A percentile compares a stretch with the other conserved stretches of the same genome.
Evolutionary conservation across 2,797 vertebrate species (phyloP).

Genomic region (Hypotaenidia okinawae): DNA sequence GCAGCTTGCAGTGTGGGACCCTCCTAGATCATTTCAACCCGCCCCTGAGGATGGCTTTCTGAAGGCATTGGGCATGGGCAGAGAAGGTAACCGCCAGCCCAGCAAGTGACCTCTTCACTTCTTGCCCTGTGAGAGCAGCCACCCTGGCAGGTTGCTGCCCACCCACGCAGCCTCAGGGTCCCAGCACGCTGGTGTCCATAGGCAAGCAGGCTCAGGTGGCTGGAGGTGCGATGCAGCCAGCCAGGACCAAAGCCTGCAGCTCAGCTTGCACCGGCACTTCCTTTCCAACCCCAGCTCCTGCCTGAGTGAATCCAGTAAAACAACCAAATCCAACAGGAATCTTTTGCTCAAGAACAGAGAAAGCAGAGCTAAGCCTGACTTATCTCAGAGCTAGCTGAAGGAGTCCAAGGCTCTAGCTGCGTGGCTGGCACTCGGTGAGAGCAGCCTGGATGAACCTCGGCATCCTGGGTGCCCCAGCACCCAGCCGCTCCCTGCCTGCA

Average conservation of each 20-base stretch:
- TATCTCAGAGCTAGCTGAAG: not conserved
- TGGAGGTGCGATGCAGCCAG: rapidly evolving
- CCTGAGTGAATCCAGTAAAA: not conserved
- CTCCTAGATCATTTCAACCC: not conserved
- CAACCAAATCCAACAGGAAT: not conserved
- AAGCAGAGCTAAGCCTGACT: not conserved
- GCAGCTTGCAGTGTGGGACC: not conserved
- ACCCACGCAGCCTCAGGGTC: rapidly evolving
- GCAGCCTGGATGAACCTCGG: not conserved
- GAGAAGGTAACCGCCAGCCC: not conserved
- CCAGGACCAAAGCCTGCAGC: not conserved
- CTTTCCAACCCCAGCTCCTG: not conserved
- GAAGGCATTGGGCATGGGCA: not conserved
- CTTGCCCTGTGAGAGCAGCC: not conserved
- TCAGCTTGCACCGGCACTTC: not conserved
- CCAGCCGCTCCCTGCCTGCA: not conserved
- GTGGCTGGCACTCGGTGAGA: not conserved
- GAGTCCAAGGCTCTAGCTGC: not conserved
- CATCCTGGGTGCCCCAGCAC: not conserved
- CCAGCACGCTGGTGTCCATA: rapidly evolving
- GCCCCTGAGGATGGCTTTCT: not conserved
- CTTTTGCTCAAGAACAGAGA: not conserved
- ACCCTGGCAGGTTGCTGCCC: not conserved
- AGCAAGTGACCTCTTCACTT: rapidly evolving
- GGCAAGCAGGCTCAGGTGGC: rapidly evolving